Conservation (phyloP, 2,797 vertebrate species). For the Microctenopoma steveboyesi region DNA sequence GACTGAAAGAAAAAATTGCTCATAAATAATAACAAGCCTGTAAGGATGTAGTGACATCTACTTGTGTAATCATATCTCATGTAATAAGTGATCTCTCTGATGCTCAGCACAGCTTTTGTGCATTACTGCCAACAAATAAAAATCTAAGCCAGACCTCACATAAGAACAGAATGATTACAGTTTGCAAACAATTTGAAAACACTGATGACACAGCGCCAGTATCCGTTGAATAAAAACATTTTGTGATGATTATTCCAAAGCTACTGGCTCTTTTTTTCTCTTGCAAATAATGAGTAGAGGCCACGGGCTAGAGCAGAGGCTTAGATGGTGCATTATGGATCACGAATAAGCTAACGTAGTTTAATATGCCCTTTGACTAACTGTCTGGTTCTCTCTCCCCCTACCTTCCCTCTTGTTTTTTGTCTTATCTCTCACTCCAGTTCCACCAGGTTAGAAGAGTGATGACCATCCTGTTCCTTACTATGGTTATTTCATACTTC, state of each 20-base stretch:
- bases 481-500: constrained; percentile 99
- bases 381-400: constrained; percentile 29
- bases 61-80: constrained; percentile 61
- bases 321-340: constrained; percentile 48
- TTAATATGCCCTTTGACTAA: constrained; percentile 61
- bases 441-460: constrained; percentile 99
- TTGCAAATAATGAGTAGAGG: constrained; percentile 36
- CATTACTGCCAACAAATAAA: constrained; percentile 65
- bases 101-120: constrained; percentile 54
- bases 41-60: constrained; percentile 48
- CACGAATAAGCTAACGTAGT: constrained; percentile 50
- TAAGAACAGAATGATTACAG: constrained; percentile 64
- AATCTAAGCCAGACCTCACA: constrained; percentile 68
- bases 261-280: constrained; percentile 53
- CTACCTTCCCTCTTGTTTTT: constrained; percentile 20
- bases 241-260: constrained; percentile 51
- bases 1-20: constrained; percentile 23
- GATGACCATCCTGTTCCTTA: constrained; percentile 99
- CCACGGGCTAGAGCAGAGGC: constrained; percentile 33
- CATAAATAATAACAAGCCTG: constrained; percentile 41
- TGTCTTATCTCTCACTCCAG: constrained; percentile 79
- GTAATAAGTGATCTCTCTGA: constrained; percentile 55
- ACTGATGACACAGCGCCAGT: constrained; percentile 51
- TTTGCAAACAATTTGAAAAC: constrained; percentile 70
- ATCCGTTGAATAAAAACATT: constrained; percentile 57